Conservation (phyloP, 2,113 vertebrate species). For the Columba janthina region DNA sequence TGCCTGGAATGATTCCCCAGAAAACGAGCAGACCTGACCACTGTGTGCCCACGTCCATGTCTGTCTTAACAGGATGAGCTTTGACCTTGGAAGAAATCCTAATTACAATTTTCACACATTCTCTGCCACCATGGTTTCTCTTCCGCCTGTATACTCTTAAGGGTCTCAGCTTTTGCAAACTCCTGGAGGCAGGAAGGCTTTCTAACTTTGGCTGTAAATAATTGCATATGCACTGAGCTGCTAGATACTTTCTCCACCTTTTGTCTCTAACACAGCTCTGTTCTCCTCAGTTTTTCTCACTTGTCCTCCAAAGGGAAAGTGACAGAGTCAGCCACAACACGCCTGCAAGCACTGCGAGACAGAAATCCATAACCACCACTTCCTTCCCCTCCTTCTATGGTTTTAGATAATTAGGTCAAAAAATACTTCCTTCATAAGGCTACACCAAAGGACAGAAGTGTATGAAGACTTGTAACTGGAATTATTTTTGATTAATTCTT, state of each 20-base stretch:
- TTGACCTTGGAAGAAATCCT: background rate
- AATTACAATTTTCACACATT: background rate
- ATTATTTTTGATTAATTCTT: background rate
- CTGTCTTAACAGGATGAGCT: background rate
- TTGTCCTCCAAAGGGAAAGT: background rate
- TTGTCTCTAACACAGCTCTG: background rate
- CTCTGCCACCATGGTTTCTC: background rate
- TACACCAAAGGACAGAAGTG: background rate
- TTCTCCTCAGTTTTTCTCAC: background rate
- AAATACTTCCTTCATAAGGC: background rate
- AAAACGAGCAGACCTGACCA: background rate
- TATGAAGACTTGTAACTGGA: background rate
- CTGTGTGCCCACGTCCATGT: accelerated
- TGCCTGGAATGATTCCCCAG: background rate
- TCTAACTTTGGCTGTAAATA: slow-evolving; percentile 11
- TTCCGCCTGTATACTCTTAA: background rate
- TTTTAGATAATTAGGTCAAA: background rate
- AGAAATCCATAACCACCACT: background rate
- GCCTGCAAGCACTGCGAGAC: background rate
- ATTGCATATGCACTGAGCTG: background rate
- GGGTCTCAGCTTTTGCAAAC: background rate
- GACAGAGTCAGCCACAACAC: background rate
- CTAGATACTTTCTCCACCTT: background rate
- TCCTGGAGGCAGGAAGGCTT: background rate
- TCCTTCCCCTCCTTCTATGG: background rate